A percentile compares a stretch with the other conserved stretches of the same genome.
Conservation (phyloP, 2,888 invertebrate species). For the Cephus spinipes region DNA sequence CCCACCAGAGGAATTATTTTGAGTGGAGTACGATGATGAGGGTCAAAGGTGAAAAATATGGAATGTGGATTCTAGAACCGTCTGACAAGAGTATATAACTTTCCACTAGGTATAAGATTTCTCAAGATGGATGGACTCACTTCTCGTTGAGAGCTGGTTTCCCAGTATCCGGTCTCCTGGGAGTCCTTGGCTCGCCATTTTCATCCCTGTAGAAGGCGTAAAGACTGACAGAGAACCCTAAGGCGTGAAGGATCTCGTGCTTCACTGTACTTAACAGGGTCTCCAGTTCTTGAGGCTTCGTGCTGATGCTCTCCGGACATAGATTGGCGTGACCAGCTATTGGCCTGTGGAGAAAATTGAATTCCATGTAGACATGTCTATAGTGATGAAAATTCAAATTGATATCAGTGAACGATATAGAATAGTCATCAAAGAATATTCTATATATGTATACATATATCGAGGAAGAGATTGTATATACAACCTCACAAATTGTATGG, state of each 20-base stretch:
- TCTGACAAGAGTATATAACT: neutral
- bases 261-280: constrained; percentile 95
- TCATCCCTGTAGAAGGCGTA: constrained; percentile 96
- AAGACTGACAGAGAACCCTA: constrained; percentile 96
- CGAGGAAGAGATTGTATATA: neutral
- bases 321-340: constrained; percentile 99
- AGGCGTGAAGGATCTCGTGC: constrained; percentile 97
- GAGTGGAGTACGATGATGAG: neutral
- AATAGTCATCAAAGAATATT: neutral
- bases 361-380: neutral
- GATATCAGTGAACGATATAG: neutral
- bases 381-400: neutral
- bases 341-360: constrained; percentile 74
- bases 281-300: constrained; percentile 90
- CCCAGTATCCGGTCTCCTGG: constrained; percentile 83
- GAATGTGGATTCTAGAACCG: neutral
- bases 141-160: constrained; percentile 90
- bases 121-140: constrained; percentile 69
- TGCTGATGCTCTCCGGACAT: constrained; percentile 94
- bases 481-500: neutral
- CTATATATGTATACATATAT: neutral
- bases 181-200: constrained; percentile 88
- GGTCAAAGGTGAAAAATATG: neutral
- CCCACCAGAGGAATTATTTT: neutral
- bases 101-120: neutral